phyloP scores from a whole-genome alignment of 2,888 invertebrate species.

The Macrophya alboannulata region DNA sequence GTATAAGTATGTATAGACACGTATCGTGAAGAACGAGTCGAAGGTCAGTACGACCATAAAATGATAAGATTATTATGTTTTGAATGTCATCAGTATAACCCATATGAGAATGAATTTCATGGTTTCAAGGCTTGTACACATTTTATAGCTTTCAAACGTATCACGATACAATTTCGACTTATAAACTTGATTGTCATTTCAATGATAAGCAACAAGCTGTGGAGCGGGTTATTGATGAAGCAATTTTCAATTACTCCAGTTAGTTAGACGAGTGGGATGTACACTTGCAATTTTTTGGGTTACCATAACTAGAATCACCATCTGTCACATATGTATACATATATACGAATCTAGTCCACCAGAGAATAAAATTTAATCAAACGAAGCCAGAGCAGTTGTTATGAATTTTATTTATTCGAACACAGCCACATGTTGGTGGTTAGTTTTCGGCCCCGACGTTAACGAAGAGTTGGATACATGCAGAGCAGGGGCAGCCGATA shows the following conservation, averaged over 20 bases:
- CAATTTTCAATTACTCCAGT: background rate
- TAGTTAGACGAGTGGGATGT: background rate
- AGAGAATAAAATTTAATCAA: constrained; percentile 18
- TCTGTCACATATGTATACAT: constrained; percentile 3
- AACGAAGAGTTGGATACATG: constrained; percentile 14
- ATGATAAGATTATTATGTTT: background rate
- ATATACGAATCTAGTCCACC: background rate
- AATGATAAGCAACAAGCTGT: background rate
- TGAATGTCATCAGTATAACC: background rate
- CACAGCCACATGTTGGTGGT: background rate
- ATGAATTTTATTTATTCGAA: constrained; percentile 30
- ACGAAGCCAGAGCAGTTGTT: background rate
- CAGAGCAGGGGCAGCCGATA: background rate
- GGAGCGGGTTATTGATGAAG: background rate
- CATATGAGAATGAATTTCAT: background rate
- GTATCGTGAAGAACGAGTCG: background rate
- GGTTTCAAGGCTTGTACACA: background rate
- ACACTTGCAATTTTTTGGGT: background rate
- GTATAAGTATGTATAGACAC: background rate
- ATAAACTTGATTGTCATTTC: background rate
- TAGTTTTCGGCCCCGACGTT: background rate
- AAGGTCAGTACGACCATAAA: background rate
- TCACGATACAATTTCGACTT: background rate
- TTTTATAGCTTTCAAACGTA: background rate
- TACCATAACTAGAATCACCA: background rate